Evolutionary conservation across 2,113 vertebrate genomes (phyloP).

Genomic region (Misgurnus anguillicaudatus): DNA sequence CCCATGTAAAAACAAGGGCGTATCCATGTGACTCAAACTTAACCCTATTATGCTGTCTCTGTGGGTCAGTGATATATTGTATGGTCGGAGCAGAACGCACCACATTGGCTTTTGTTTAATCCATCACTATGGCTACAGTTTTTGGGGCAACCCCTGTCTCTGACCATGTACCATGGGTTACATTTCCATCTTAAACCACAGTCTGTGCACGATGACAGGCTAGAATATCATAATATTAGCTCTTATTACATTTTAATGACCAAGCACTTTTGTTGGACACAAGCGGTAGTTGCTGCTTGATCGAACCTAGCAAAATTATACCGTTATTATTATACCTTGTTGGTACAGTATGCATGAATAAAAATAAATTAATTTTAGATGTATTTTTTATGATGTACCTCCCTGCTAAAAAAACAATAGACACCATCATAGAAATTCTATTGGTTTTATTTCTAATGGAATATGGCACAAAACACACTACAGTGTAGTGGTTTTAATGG

Average conservation of each 20-base stretch:
- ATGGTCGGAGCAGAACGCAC: conserved; percentile 38
- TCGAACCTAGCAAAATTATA: too few relatives aligned
- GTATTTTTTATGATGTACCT: too few relatives aligned
- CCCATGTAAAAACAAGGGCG: conserved; percentile 43
- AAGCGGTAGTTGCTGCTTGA: too few relatives aligned
- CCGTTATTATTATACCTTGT: too few relatives aligned
- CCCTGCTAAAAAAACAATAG: too few relatives aligned
- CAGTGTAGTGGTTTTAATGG: too few relatives aligned
- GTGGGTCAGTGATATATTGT: conserved; percentile 35
- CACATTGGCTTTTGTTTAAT: conserved; percentile 38
- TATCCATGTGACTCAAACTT: conserved; percentile 36
- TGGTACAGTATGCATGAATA: too few relatives aligned
- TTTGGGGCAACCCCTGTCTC: neutral
- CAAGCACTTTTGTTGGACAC: neutral
- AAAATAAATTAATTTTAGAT: too few relatives aligned
- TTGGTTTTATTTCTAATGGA: too few relatives aligned
- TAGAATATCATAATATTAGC: neutral
- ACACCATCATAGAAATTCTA: too few relatives aligned
- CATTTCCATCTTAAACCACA: conserved; percentile 22
- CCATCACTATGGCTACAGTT: conserved; percentile 36
- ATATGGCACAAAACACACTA: too few relatives aligned
- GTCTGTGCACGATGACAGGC: neutral
- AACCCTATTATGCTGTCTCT: conserved; percentile 23
- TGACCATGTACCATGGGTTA: conserved; percentile 7
- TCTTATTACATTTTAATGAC: conserved; percentile 24